A percentile compares a stretch with the other conserved stretches of the same genome.
Evolutionary conservation across 2,113 vertebrate genomes (phyloP).

Genomic region (Glareola pratincola): DNA sequence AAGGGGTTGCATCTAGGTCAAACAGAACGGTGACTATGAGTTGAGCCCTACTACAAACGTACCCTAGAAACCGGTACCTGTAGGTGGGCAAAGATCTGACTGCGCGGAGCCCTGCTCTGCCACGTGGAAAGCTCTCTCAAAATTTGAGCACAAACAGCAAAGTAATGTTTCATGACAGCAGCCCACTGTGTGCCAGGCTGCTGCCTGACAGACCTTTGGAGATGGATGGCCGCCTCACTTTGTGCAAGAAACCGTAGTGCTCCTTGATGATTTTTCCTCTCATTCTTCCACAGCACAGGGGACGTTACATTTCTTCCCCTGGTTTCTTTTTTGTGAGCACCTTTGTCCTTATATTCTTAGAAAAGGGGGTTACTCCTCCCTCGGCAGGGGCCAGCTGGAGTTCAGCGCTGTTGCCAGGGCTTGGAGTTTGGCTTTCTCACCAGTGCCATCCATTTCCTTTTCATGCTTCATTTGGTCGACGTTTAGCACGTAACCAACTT

Average conservation of each 20-base stretch:
- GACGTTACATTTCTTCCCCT: neutral
- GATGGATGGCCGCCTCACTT: neutral
- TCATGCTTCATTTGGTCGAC: neutral
- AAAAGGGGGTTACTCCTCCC: neutral
- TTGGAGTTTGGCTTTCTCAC: neutral
- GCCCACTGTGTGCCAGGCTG: accelerated
- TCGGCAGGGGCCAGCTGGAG: neutral
- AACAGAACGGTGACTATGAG: neutral
- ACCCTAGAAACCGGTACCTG: neutral
- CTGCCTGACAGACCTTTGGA: neutral
- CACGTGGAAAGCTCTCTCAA: accelerated
- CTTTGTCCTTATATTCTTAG: neutral
- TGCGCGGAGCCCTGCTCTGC: accelerated
- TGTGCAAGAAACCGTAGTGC: neutral
- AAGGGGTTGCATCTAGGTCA: neutral
- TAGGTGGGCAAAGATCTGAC: neutral
- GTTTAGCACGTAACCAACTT: neutral
- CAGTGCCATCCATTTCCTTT: neutral
- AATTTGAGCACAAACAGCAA: neutral
- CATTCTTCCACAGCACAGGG: neutral
- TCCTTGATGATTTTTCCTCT: neutral
- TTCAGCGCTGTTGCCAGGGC: neutral
- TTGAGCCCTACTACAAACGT: neutral
- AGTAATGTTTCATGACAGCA: neutral
- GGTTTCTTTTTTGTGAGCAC: neutral